Evolutionary conservation across 2,797 vertebrate species (phyloP), one percentile per base, ranked within the genome.

Genomic region (Stomatorhinus walkeri): DNA sequence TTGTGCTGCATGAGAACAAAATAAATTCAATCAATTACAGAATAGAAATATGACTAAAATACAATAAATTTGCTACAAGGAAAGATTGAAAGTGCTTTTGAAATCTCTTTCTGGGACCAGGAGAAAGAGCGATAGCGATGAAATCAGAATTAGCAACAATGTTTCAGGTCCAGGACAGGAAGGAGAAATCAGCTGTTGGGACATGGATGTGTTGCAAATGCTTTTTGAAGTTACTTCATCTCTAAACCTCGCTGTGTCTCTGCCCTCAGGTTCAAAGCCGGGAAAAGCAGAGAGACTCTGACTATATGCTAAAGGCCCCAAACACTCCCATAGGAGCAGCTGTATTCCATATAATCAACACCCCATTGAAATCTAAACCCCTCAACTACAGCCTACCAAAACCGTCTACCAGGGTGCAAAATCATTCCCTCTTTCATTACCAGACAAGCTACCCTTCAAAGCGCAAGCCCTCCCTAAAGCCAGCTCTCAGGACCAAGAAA

Each of bases 401-500:
- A 89, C 95, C 95, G 0, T 97, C 97, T 88, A 95, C 96, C 87
- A 97, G 97, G 97, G 95, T 95, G 3, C 94, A 96, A 92, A 98
- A 97, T 91, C 93, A 96, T 90, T 98, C 97, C 0, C 93, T 94
- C 79, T 92, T 93, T n/a, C 89, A 91, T 36, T 93, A 95, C 90
- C 94, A 95, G 90, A 92, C 93, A 0, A 93, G 90, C 83, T 94
- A 94, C 91, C 96, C 94, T 0, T 88, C 94, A 48, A 97, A 96
- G 90, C 93, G 96, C 90, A 97, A 97, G 93, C 94, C 96, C n/a
- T 92, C 93, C 0, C 90, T 95, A 36, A 98, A 98, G 83, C 94
- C 96, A 0, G 92, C 95, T 5, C 61, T 93, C 24, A 97, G 98
- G 89, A 93, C 96, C 91, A 98, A 98, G 93, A 99, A 99, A 94